Base-by-base conservation (phyloP, 2,797 vertebrate species). In the Ambastaia sidthimunki region DNA sequence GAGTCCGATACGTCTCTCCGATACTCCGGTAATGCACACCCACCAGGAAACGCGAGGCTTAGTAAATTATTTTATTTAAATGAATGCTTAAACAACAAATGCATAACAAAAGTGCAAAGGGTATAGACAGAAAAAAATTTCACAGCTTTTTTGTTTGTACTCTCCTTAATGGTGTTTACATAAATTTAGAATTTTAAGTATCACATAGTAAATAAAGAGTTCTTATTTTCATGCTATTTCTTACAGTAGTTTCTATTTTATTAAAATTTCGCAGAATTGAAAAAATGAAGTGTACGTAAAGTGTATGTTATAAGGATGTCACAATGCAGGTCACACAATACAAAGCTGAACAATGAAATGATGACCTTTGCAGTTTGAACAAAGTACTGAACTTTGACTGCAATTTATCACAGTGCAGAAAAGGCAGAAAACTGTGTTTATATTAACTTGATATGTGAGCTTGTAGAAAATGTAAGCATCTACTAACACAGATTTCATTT, bases 301-400 rank as follows among this genome's bases (percentile, higher is more conserved):
- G 10, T 31, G 1, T 54, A 28, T 41, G 10, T 63, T 78, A 25
- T 0, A 16, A 63, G 18, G n/a, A 1, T 1, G 31, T 18, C 15
- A 16, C 0, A 5, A 16, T 34, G 54, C 3, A 31, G 37, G 16
- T 13, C 10, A 25, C 47, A 54, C 21, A 11, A 16, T 44, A 25
- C 18, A 11, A 60, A 34, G 12, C 28, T 50, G 15, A 41, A 31
- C 25, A 63, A 12, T 34, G 7, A 63, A 63, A 41, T 18, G 62
- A 41, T 37, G 62, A 65, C 62, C 62, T 79, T 72, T 79, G 37
- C 11, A 9, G 4, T 75, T 21, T 34, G 3, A 54, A 66, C 65
- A 65, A 60, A 48, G 0, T 7, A 74, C 3, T 63, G 25, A 54
- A 52, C 48, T 66, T 75, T n/a, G 73, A 76, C 50, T 15, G 28